A percentile compares a stretch with the other conserved stretches of the same genome.
phyloP scores from a whole-genome alignment of 2,797 vertebrate species.

The Heliangelus exortis region DNA sequence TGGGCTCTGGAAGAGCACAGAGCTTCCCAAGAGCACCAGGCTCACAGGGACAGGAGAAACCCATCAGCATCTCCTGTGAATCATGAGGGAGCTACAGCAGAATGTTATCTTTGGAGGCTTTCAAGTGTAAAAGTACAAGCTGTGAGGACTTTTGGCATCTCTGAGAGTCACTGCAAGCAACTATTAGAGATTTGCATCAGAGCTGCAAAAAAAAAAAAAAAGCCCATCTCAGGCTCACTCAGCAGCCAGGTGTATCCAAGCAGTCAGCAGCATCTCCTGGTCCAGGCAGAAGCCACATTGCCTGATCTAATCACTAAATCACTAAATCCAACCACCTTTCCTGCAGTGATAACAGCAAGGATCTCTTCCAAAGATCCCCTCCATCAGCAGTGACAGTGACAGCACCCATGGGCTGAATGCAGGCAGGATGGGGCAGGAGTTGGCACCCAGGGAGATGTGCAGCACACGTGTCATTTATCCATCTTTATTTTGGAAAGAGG shows the following conservation, averaged over 20 bases:
- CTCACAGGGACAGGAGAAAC: background rate
- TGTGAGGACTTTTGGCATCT: background rate
- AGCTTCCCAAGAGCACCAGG: background rate
- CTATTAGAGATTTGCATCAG: background rate
- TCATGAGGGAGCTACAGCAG: background rate
- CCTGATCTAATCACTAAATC: background rate
- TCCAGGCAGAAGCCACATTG: background rate
- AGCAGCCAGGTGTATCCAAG: accelerated
- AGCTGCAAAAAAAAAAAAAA: background rate
- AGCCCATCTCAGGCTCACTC: background rate
- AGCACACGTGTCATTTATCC: accelerated
- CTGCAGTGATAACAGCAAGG: background rate
- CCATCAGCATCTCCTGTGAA: background rate
- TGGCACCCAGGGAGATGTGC: accelerated
- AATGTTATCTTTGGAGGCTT: background rate
- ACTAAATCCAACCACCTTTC: background rate
- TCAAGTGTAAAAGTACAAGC: conserved; percentile 15
- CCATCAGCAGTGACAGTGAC: accelerated
- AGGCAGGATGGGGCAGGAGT: background rate
- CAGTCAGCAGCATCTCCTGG: background rate
- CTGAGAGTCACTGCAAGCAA: background rate
- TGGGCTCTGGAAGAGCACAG: background rate
- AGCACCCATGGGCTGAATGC: accelerated
- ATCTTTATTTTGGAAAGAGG: background rate
- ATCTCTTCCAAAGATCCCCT: background rate